These are phyloP conservation scores for Loxodonta africana DNA, from an alignment of 2,113 vertebrate species.

Conservation along the genomic window DNA sequence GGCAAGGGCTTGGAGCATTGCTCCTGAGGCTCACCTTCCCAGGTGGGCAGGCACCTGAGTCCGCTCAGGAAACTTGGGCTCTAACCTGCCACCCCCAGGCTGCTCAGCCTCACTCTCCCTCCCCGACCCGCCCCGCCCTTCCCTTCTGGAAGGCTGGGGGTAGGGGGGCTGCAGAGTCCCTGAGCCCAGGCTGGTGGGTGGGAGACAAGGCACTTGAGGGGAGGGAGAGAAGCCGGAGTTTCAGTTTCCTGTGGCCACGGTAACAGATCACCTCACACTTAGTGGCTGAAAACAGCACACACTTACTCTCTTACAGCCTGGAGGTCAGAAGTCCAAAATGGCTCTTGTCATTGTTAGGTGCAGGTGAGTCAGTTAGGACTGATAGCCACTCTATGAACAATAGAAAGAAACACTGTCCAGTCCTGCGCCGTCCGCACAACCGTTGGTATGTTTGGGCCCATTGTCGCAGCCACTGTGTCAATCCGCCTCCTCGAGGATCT, in stretches of 20 bases:
- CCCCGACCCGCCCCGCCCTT: background rate
- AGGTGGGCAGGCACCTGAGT: background rate
- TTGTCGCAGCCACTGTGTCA: no score
- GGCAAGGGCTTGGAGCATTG: background rate
- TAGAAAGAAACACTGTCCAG: background rate
- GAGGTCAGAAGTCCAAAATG: accelerated
- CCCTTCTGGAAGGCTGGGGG: accelerated
- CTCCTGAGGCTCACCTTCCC: background rate
- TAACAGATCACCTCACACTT: accelerated
- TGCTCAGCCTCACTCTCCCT: background rate
- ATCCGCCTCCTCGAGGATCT: no score
- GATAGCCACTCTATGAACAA: no score
- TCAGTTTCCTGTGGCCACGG: accelerated
- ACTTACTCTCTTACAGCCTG: accelerated
- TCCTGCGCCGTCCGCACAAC: no score
- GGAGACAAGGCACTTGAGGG: accelerated
- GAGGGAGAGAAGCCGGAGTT: accelerated
- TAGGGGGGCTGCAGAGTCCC: background rate
- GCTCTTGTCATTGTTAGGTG: no score
- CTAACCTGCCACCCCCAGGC: accelerated
- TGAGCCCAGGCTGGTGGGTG: background rate
- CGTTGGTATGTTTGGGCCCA: no score
- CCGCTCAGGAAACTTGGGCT: background rate
- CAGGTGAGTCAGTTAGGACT: no score
- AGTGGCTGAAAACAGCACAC: background rate